These are phyloP conservation scores for Epizoanthus rinbou DNA, from an alignment of 92 coral and sea anemone species.

Conservation along the genomic window DNA sequence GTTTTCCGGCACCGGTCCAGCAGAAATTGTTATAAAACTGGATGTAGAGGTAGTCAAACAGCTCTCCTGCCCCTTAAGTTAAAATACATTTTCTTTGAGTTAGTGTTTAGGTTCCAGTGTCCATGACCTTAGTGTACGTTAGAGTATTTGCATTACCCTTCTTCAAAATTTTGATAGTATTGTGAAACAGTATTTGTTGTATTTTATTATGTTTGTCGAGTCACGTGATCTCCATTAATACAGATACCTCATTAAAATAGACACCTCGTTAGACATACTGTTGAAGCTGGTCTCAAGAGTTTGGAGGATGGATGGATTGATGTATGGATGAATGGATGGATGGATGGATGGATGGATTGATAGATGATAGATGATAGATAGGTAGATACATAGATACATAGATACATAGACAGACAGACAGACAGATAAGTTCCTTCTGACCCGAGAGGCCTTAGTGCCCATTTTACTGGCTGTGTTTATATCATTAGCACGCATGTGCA, in stretches of 20 bases:
- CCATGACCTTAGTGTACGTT: not conserved
- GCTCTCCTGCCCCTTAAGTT: slow-evolving; percentile 12
- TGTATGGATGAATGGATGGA: not conserved
- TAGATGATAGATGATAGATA: not conserved
- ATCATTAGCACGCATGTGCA: no score
- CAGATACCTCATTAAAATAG: no score
- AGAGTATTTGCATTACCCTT: not conserved
- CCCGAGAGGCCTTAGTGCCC: no score
- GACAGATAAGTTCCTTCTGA: no score
- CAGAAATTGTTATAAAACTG: slow-evolving; percentile 24
- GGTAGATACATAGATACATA: not conserved
- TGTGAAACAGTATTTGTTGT: no score
- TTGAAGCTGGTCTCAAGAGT: no score
- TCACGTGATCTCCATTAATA: no score
- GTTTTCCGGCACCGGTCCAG: not conserved
- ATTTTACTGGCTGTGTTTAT: no score
- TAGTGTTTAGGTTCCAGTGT: not conserved
- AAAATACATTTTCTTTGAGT: not conserved
- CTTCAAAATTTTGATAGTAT: no score
- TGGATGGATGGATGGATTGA: not conserved
- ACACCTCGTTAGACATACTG: no score
- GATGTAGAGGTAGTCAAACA: slow-evolving; percentile 12
- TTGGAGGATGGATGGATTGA: not conserved
- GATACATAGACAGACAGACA: not conserved
- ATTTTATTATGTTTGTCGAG: no score